Evolutionary conservation across 2,888 invertebrate genomes (phyloP), one percentile per base, ranked within the genome.

Genomic region (Corythucha ciliata): DNA sequence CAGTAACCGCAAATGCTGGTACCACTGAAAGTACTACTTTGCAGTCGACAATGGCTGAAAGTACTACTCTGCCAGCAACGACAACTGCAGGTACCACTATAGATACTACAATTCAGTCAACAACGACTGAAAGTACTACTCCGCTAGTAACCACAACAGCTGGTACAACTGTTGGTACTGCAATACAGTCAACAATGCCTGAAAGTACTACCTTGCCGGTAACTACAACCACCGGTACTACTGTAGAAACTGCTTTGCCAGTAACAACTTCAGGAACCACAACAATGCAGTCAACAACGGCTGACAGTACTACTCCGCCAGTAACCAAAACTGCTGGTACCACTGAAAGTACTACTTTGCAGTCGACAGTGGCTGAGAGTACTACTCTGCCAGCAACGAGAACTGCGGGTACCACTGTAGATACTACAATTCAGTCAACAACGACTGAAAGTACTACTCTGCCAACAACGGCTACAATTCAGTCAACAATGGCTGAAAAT

Each of bases 101-200:
- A 25, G 20, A 4, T 20, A 27, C 6, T 6, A 16, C 5, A 4
- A 45, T 6, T 14, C 22, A n/a, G 34, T n/a, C 44, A 32, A 40
- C 36, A 48, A 41, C 42, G 20, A 52, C 36, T 40, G 52, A 49
- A 44, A 53, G 56, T 46, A 26, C 52, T 33, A 44, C 55, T 27
- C 34, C 22, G 24, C 36, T 4, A 20, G 41, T 26, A 50, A 16
- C 45, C 21, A 44, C 32, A 25, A 37, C 26, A 21, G 7, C 41
- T 29, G 29, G 24, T 59, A n/a, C n/a, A 40, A 61, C 63, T 39
- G 39, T n/a, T 26, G 40, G 39, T 14, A 41, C 41, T 25, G 47
- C 39, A 41, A 34, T 51, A 45, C 34, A 44, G 48, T 52, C 40
- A 16, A 54, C 53, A 22, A 12, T 37, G 10, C 22, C 46, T 36